Percentiles rank a stretch among this genome's conserved stretches.
Evolutionary conservation across 2,888 invertebrate genomes (phyloP).

Genomic region (Chloromyia formosa): DNA sequence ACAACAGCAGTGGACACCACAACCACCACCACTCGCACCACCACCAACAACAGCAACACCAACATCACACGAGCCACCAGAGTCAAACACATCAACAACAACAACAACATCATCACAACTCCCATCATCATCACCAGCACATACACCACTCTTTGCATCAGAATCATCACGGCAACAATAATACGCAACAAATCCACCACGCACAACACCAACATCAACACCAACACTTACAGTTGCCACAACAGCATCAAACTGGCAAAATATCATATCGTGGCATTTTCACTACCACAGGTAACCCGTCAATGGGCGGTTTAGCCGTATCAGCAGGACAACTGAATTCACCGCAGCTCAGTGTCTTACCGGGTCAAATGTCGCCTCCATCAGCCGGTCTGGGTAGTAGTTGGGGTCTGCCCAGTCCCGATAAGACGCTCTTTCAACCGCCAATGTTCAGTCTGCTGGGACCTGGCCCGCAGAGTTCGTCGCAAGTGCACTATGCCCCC

Average conservation of each 20-base stretch:
- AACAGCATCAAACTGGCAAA: constrained; percentile 66
- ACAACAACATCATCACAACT: constrained; percentile 56
- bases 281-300: constrained; percentile 71
- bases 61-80: constrained; percentile 55
- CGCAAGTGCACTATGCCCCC: constrained; percentile 68
- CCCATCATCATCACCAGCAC: constrained; percentile 58
- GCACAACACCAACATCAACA: constrained; percentile 52
- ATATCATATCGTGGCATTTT: constrained; percentile 76
- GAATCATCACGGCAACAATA: constrained; percentile 52
- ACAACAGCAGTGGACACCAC: constrained; percentile 56
- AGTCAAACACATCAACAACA: constrained; percentile 51
- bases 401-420: constrained; percentile 77
- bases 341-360: constrained; percentile 61
- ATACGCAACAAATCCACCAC: constrained; percentile 64
- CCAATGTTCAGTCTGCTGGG: constrained; percentile 73
- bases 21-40: constrained; percentile 55
- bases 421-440: constrained; percentile 72
- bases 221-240: constrained; percentile 63
- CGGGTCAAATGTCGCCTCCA: constrained; percentile 67
- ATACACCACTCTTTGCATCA: constrained; percentile 56
- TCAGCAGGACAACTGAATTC: constrained; percentile 59
- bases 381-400: constrained; percentile 70
- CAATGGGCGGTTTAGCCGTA: constrained; percentile 57
- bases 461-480: constrained; percentile 66
- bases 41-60: constrained; percentile 52